Conservation (phyloP, 2,113 vertebrate genomes). For the Sardina pilchardus region DNA sequence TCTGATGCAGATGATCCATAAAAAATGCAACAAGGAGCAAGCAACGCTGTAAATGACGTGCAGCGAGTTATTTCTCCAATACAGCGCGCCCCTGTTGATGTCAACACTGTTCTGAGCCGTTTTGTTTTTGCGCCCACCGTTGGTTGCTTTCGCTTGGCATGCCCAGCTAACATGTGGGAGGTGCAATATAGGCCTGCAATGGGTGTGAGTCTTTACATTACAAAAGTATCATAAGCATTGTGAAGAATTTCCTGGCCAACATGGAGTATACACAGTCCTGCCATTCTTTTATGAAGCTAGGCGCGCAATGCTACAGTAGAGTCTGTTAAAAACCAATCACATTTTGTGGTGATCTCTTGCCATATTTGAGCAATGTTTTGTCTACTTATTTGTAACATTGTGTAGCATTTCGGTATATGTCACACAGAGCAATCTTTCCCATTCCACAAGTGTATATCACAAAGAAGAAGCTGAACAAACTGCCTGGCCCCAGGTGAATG, state of each 20-base stretch:
- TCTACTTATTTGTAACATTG: background rate
- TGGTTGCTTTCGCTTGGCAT: background rate
- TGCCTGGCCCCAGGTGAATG: background rate
- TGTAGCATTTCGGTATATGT: background rate
- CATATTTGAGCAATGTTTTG: background rate
- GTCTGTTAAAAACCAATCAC: background rate
- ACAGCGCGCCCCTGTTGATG: background rate
- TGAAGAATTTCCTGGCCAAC: too few relatives aligned
- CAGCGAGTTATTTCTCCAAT: background rate
- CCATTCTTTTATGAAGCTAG: background rate
- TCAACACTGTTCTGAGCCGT: too few relatives aligned
- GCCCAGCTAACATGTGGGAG: background rate
- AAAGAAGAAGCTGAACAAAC: background rate
- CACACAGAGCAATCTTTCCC: background rate
- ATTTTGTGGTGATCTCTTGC: background rate
- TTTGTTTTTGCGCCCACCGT: background rate
- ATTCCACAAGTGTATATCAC: background rate
- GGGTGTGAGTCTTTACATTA: background rate
- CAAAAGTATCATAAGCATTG: too few relatives aligned
- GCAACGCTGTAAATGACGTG: background rate
- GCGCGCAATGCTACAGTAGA: background rate
- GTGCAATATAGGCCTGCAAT: background rate
- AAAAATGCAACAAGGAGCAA: background rate
- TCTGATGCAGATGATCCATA: conserved; percentile 5
- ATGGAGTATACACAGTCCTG: background rate